Evolutionary conservation across 2,888 invertebrate genomes (phyloP).

Genomic region (Hirtodrosophila alboralis): DNA sequence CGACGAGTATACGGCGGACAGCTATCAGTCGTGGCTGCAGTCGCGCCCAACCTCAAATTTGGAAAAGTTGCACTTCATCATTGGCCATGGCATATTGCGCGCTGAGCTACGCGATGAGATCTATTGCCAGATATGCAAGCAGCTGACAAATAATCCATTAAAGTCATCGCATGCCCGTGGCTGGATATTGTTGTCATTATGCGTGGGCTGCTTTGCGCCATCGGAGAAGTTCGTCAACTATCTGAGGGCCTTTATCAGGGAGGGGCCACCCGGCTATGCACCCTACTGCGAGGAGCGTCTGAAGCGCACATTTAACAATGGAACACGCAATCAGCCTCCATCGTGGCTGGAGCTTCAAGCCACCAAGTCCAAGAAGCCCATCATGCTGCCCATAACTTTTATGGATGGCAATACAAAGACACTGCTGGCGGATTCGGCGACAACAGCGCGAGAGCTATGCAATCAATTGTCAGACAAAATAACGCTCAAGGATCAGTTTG

Average conservation of each 20-base stretch:
- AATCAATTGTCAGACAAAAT: constrained; percentile 98
- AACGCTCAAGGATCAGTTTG: constrained; percentile 96
- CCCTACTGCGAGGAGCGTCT: constrained; percentile 98
- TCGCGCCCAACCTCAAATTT: constrained; percentile 98
- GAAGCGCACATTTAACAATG: constrained; percentile 98
- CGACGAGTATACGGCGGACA: constrained; percentile 96
- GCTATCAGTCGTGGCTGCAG: constrained; percentile 98
- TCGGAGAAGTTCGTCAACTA: constrained; percentile 99
- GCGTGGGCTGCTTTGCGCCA: constrained; percentile 99
- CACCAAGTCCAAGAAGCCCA: constrained; percentile 99
- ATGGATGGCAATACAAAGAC: constrained; percentile 99
- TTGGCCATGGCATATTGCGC: constrained; percentile 98
- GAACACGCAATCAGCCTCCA: constrained; percentile 99
- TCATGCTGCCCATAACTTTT: constrained; percentile 99
- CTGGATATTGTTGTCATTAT: constrained; percentile 98
- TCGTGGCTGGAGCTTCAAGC: constrained; percentile 99
- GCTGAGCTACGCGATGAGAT: constrained; percentile 98
- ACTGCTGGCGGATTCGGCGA: constrained; percentile 97
- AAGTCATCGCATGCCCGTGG: constrained; percentile 99
- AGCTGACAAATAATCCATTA: constrained; percentile 97
- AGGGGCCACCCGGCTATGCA: constrained; percentile 99
- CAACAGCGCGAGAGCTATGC: constrained; percentile 98
- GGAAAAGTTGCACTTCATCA: constrained; percentile 99
- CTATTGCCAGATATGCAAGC: constrained; percentile 99
- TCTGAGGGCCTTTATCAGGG: constrained; percentile 97